These are phyloP conservation scores for Sesamia nonagrioides DNA, from an alignment of 1,140 invertebrate genomes.

Conservation along the genomic window DNA sequence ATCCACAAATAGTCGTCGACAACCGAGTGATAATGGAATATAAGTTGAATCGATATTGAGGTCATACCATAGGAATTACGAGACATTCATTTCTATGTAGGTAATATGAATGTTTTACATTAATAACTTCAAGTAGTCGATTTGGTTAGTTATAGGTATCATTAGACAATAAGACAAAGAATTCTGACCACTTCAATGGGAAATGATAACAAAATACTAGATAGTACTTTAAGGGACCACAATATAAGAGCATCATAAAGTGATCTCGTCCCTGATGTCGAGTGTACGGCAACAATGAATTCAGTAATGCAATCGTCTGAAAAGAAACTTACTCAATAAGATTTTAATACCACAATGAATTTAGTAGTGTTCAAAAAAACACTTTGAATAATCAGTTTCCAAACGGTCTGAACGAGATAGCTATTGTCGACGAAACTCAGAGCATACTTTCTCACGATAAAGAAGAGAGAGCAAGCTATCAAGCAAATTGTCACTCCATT, in stretches of 20 bases:
- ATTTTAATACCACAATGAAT: not conserved
- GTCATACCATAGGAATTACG: not conserved
- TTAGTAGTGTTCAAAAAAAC: slow-evolving; percentile 5
- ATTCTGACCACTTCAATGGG: too few relatives aligned
- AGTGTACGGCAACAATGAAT: too few relatives aligned
- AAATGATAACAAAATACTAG: too few relatives aligned
- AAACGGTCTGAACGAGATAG: slow-evolving; percentile 30
- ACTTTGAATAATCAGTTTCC: slow-evolving; percentile 22
- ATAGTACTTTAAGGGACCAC: too few relatives aligned
- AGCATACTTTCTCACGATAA: slow-evolving; percentile 54
- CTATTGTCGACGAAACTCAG: slow-evolving; percentile 50
- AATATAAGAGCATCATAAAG: too few relatives aligned
- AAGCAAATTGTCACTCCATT: slow-evolving; percentile 48
- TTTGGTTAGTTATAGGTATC: not conserved
- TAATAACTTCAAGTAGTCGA: too few relatives aligned
- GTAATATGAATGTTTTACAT: too few relatives aligned
- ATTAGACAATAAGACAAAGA: too few relatives aligned
- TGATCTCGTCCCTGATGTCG: too few relatives aligned
- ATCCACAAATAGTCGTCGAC: too few relatives aligned
- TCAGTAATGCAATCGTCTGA: not conserved
- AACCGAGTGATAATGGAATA: not conserved
- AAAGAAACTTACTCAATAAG: not conserved
- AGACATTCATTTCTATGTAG: not conserved
- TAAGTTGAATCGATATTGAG: not conserved
- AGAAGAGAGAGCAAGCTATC: slow-evolving; percentile 39